These are phyloP conservation scores for Hyalella azteca DNA, from an alignment of 2,888 invertebrate genomes.

Conservation along the genomic window DNA sequence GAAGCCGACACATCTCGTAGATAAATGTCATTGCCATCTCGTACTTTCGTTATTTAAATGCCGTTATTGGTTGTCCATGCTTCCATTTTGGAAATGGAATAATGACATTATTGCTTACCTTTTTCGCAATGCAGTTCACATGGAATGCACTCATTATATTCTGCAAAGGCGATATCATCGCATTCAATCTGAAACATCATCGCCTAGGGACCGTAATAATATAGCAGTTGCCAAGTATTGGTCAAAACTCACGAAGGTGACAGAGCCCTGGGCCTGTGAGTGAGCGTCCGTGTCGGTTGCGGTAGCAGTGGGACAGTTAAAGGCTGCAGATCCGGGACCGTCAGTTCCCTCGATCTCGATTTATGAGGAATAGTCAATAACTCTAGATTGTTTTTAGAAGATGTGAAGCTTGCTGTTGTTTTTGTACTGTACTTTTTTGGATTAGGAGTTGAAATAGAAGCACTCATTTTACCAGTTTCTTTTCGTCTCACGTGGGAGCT, in stretches of 20 bases:
- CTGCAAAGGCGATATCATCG: too few relatives aligned
- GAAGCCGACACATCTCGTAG: too few relatives aligned
- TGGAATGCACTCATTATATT: too few relatives aligned
- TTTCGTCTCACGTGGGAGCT: neutral
- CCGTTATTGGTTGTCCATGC: too few relatives aligned
- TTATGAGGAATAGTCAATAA: neutral
- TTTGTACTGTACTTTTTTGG: neutral
- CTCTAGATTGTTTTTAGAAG: neutral
- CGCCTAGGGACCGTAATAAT: neutral
- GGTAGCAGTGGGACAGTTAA: constrained; percentile 10
- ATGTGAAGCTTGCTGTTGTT: neutral
- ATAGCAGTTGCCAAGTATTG: neutral
- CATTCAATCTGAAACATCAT: too few relatives aligned
- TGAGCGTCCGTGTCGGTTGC: neutral
- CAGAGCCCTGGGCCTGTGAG: neutral
- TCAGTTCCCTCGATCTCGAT: neutral
- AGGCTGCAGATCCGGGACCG: neutral
- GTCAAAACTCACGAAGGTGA: neutral
- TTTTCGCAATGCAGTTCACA: too few relatives aligned
- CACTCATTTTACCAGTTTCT: neutral
- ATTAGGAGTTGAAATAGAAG: neutral
- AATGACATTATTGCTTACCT: too few relatives aligned
- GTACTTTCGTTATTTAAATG: too few relatives aligned
- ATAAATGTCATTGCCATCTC: too few relatives aligned
- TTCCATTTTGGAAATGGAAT: too few relatives aligned